Evolutionary conservation across 2,797 vertebrate genomes (phyloP).

Genomic region (Oophaga sylvatica): DNA sequence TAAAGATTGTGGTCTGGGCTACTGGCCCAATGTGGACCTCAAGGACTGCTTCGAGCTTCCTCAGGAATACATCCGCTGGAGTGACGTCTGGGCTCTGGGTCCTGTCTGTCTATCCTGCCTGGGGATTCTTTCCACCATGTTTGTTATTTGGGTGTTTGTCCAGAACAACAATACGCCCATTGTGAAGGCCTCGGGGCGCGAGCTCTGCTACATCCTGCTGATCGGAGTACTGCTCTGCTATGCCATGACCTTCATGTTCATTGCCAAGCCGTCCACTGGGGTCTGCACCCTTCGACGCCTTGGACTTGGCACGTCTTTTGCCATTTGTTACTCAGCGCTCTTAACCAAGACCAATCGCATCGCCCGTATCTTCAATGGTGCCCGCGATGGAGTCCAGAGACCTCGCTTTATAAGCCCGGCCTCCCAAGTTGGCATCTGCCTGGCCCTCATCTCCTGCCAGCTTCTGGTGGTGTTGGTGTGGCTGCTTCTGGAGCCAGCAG

Average conservation of each 20-base stretch:
- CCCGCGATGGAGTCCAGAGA: conserved; percentile 90
- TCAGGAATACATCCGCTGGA: conserved; percentile 96
- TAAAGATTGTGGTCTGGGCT: conserved; percentile 89
- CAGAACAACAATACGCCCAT: conserved; percentile 93
- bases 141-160: conserved; percentile 87
- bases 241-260: conserved; percentile 97
- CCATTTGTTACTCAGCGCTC: conserved; percentile 94
- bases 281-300: conserved; percentile 92
- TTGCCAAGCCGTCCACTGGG: conserved; percentile 87
- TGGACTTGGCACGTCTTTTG: conserved; percentile 92
- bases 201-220: conserved; percentile 95
- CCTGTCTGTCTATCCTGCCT: conserved; percentile 93
- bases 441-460: conserved; percentile 94
- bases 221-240: conserved; percentile 96
- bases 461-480: conserved; percentile 89
- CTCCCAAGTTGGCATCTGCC: conserved; percentile 94
- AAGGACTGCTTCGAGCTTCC: conserved; percentile 93
- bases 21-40: conserved; percentile 91
- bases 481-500: conserved; percentile 91
- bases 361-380: conserved; percentile 92
- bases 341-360: conserved; percentile 98
- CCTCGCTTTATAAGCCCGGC: conserved; percentile 94
- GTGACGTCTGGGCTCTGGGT: conserved; percentile 93
- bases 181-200: conserved; percentile 94
- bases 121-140: conserved; percentile 91